Evolutionary conservation across 2,797 vertebrate species (phyloP).

Genomic region (Enteromius afrohamiltoni): DNA sequence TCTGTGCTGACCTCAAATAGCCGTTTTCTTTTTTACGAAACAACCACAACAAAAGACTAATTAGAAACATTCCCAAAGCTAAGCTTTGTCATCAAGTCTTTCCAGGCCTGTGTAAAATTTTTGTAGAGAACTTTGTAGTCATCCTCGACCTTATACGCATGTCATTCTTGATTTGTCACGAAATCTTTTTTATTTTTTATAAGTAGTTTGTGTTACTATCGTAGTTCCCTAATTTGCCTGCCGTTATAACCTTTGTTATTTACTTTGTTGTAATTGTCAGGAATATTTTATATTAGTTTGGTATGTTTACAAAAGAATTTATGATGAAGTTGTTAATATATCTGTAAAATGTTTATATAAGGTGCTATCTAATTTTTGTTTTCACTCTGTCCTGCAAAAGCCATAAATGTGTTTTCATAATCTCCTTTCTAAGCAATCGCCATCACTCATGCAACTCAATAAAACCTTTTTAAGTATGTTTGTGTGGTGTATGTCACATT

Average conservation of each 20-base stretch:
- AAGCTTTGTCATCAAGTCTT: background rate
- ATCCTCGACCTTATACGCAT: slow-evolving; percentile 34
- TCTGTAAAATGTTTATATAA: slow-evolving; percentile 65
- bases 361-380: slow-evolving; percentile 61
- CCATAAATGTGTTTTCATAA: slow-evolving; percentile 62
- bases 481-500: background rate
- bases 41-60: slow-evolving; percentile 17
- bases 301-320: slow-evolving; percentile 65
- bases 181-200: slow-evolving; percentile 15
- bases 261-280: slow-evolving; percentile 56
- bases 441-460: slow-evolving; percentile 60
- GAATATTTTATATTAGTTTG: slow-evolving; percentile 64
- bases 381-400: slow-evolving; percentile 60
- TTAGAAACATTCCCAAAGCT: slow-evolving; percentile 36
- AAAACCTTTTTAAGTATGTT: slow-evolving; percentile 59
- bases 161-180: slow-evolving; percentile 38
- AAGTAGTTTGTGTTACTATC: slow-evolving; percentile 39
- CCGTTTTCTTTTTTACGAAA: slow-evolving; percentile 15
- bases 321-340: slow-evolving; percentile 65
- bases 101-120: slow-evolving; percentile 30
- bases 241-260: slow-evolving; percentile 54
- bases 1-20: slow-evolving; percentile 27
- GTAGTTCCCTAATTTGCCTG: slow-evolving; percentile 44
- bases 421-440: slow-evolving; percentile 60
- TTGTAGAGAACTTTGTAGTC: slow-evolving; percentile 43